A percentile compares a stretch with the other conserved stretches of the same genome.
Evolutionary conservation across 2,113 vertebrate species (phyloP).

Genomic region (Malurus melanocephalus): DNA sequence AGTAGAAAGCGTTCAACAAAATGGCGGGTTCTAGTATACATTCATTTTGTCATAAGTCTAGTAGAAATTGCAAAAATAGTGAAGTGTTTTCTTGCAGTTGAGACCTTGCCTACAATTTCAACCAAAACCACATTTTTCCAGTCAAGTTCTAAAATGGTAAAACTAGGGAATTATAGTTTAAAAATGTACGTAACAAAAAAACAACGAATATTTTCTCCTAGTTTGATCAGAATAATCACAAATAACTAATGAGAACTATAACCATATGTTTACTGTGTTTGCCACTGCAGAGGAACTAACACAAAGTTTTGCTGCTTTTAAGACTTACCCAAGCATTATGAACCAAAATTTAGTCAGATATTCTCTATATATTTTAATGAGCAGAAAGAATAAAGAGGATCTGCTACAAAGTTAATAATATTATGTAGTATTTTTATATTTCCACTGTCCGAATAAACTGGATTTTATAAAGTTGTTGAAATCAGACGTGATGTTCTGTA

Average conservation of each 20-base stretch:
- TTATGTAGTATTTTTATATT: not conserved
- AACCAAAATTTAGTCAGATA: not conserved
- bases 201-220: not conserved
- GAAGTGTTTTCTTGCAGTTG: not conserved
- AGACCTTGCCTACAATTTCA: slow-evolving; percentile 26
- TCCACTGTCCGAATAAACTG: not conserved
- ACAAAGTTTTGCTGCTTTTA: not conserved
- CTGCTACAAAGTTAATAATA: not conserved
- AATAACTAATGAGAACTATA: slow-evolving; percentile 25
- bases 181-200: not conserved
- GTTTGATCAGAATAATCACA: slow-evolving; percentile 28
- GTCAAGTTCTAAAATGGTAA: slow-evolving; percentile 2
- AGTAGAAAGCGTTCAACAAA: not conserved
- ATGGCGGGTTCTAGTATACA: not conserved
- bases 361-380: not conserved
- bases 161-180: not conserved
- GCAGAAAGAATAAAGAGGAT: not conserved
- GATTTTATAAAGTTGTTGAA: not conserved
- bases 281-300: not conserved
- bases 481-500: not conserved
- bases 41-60: not conserved
- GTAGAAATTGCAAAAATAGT: not conserved
- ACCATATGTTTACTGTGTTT: slow-evolving; percentile 3
- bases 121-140: not conserved
- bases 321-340: not conserved